Base-by-base conservation (phyloP, 1,140 invertebrate species). In the Nautilus pompilius region DNA sequence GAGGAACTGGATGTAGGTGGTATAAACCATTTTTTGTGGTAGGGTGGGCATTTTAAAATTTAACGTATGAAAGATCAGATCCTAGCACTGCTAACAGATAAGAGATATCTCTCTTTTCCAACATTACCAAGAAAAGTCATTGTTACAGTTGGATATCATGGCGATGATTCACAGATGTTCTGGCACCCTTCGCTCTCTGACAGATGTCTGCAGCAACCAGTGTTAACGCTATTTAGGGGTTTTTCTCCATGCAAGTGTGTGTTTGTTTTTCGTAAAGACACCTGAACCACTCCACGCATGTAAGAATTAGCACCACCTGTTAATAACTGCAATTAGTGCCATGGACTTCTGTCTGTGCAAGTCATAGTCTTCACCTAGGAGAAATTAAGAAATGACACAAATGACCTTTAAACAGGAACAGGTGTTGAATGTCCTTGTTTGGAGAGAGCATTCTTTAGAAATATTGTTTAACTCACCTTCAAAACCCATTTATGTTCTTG, bases 1-100 rank as follows among this genome's bases (percentile, higher is more conserved):
- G 6, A 46, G 45, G 59, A 65, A 30, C 24, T 75, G 20, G 60
- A 78, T 66, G 76, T 78, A 70, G 62, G 57, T 54, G 51, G 26
- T 28, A 24, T 41, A 55, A n/a, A 29, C 26, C 28, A 15, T 60
- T 45, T 24, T 41, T 58, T 34, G 22, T 17, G 33, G 10, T 15
- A 30, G 6, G 5, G 28, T 56, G 5, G 10, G 5, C 8, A 26
- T 8, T n/a, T n/a, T n/a, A n/a, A n/a, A n/a, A n/a, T n/a, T n/a
- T n/a, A n/a, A n/a, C n/a, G n/a, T n/a, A n/a, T n/a, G n/a, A n/a
- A n/a, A n/a, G n/a, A 22, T 17, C 13, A 8, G 24, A 15, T 15
- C 24, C 41, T 22, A 41, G 34, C 17, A 8, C 20, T 34, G 34
- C 17, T 33, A 15, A 8, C 10, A 5, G 5, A 41, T 4, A 33